Evolutionary conservation across 37 sponge, comb jelly and placozoan genomes (phyloP).

Genomic region (Cladorhizidae sp.): DNA sequence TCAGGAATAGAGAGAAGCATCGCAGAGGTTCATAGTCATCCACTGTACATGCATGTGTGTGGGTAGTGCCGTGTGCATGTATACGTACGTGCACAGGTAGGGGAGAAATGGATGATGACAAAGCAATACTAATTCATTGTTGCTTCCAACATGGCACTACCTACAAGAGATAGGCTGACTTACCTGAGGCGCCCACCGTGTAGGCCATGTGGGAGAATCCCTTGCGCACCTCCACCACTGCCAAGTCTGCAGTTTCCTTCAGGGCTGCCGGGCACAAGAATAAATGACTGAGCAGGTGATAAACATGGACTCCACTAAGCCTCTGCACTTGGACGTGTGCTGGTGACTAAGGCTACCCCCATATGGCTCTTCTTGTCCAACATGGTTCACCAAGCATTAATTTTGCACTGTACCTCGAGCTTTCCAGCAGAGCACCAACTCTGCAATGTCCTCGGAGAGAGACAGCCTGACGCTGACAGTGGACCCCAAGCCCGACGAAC

Average conservation of each 20-base stretch:
- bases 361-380: too few relatives aligned
- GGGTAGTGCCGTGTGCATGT: too few relatives aligned
- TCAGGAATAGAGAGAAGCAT: conserved; percentile 34
- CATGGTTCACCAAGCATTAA: too few relatives aligned
- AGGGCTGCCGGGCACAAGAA: neutral
- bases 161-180: neutral
- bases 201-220: conserved; percentile 36
- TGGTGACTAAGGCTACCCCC: too few relatives aligned
- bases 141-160: neutral
- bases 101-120: neutral
- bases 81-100: too few relatives aligned
- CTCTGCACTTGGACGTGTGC: too few relatives aligned
- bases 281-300: neutral
- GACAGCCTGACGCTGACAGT: conserved; percentile 12
- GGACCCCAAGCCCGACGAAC: neutral
- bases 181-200: conserved; percentile 5
- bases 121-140: too few relatives aligned
- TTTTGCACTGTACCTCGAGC: neutral
- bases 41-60: too few relatives aligned
- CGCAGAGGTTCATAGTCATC: conserved; percentile 50
- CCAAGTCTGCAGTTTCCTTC: conserved; percentile 22
- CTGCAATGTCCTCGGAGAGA: conserved; percentile 37
- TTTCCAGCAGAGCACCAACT: conserved; percentile 28
- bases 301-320: too few relatives aligned
- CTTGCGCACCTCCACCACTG: conserved; percentile 20